A percentile compares a stretch with the other conserved stretches of the same genome.
phyloP scores from a whole-genome alignment of 2,797 vertebrate genomes.

The Melanitta fusca region DNA sequence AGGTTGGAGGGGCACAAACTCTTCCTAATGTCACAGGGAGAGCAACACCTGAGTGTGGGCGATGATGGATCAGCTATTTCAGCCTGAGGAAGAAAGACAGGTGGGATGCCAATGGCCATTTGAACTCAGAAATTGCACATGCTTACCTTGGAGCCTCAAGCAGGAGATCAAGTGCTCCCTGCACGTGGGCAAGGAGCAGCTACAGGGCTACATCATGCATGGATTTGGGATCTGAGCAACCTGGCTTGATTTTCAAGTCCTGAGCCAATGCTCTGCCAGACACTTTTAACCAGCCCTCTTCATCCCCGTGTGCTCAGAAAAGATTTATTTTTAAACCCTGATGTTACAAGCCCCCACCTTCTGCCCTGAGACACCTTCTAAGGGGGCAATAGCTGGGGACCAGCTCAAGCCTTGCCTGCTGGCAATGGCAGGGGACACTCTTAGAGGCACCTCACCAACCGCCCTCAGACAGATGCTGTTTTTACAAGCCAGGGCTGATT shows the following conservation, averaged over 20 bases:
- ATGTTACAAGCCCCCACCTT: neutral
- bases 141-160: neutral
- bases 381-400: neutral
- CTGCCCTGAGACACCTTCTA: neutral
- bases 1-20: neutral
- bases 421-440: neutral
- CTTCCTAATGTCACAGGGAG: neutral
- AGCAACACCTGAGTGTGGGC: too few species aligned
- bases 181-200: neutral
- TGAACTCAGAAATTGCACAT: neutral
- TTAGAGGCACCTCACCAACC: neutral
- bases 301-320: neutral
- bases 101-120: neutral
- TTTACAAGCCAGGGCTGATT: neutral
- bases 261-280: neutral
- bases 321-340: accelerated
- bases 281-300: neutral
- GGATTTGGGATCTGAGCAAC: neutral
- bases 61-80: neutral
- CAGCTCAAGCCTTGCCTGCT: accelerated
- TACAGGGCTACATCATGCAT: accelerated
- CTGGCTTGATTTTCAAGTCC: neutral
- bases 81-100: neutral
- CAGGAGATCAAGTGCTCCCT: neutral
- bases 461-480: neutral